Conservation (phyloP, 64 coral and sea anemone species). For the Trachythela sp. region DNA sequence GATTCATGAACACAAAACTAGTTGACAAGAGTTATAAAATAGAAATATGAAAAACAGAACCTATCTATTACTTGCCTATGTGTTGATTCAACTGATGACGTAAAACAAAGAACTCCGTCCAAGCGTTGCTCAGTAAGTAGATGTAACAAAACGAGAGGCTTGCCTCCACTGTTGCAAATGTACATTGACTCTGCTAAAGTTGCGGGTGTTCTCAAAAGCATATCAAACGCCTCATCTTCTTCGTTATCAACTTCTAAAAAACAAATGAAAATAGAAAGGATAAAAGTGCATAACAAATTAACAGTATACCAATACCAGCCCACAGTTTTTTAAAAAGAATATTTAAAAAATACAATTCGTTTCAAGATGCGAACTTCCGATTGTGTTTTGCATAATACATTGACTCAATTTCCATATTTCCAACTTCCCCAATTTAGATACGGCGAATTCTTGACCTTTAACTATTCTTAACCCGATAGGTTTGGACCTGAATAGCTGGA, state of each 20-base stretch:
- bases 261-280: background rate
- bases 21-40: no score
- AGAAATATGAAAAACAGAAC: background rate
- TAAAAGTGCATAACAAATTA: background rate
- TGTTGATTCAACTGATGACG: constrained; percentile 89
- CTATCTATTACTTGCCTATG: constrained; percentile 53
- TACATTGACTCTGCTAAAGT: constrained; percentile 75
- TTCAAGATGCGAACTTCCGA: no score
- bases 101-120: constrained; percentile 75
- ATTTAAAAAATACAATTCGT: no score
- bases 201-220: constrained; percentile 41
- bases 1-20: no score
- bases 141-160: constrained; percentile 75
- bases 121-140: constrained; percentile 60
- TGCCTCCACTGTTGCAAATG: constrained; percentile 72
- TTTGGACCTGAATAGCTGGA: no score
- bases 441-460: no score
- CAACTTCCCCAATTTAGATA: no score
- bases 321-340: no score
- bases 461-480: no score
- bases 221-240: constrained; percentile 22
- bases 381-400: no score
- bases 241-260: background rate
- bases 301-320: no score
- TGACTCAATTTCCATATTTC: no score